Evolutionary conservation across 2,797 vertebrate genomes (phyloP).

Genomic region (Centropyge bicolor): DNA sequence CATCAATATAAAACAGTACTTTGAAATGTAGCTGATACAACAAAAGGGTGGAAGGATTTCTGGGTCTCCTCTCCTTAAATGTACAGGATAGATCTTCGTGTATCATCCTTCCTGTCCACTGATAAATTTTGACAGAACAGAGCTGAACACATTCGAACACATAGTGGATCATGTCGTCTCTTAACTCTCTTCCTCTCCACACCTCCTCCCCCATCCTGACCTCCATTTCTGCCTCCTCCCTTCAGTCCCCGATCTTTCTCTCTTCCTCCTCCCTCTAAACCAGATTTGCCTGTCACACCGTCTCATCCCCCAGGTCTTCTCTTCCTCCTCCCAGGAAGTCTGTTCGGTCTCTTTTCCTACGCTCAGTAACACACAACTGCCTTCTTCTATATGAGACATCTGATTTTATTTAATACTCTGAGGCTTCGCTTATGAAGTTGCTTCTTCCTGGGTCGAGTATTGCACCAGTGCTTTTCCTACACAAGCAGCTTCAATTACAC

Average conservation of each 20-base stretch:
- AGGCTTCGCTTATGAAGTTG: conserved; percentile 23
- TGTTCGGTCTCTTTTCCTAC: conserved; percentile 8
- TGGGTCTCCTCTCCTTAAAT: conserved; percentile 7
- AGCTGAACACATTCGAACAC: conserved; percentile 34
- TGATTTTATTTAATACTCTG: conserved; percentile 37
- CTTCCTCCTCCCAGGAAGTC: conserved; percentile 2
- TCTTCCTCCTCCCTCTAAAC: conserved; percentile 45
- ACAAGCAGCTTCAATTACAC: conserved; percentile 65
- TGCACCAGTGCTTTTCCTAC: conserved; percentile 41
- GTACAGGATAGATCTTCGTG: conserved; percentile 18
- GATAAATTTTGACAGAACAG: conserved; percentile 51
- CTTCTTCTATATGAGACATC: conserved; percentile 25
- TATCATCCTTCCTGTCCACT: conserved; percentile 40
- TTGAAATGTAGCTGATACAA: not conserved
- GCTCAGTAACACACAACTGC: conserved; percentile 13
- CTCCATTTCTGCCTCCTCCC: conserved; percentile 40
- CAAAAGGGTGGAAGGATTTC: not conserved
- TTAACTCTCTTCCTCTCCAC: conserved; percentile 32
- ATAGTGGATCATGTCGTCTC: conserved; percentile 37
- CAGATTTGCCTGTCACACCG: conserved; percentile 46
- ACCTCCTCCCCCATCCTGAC: conserved; percentile 41
- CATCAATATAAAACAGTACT: not conserved
- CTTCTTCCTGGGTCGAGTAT: conserved; percentile 36
- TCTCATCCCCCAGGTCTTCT: conserved; percentile 28
- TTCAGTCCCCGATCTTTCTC: conserved; percentile 21